Percentiles rank a stretch among this genome's conserved stretches.
Conservation (phyloP, 2,888 invertebrate genomes). For the Epistrophe grossulariae region DNA sequence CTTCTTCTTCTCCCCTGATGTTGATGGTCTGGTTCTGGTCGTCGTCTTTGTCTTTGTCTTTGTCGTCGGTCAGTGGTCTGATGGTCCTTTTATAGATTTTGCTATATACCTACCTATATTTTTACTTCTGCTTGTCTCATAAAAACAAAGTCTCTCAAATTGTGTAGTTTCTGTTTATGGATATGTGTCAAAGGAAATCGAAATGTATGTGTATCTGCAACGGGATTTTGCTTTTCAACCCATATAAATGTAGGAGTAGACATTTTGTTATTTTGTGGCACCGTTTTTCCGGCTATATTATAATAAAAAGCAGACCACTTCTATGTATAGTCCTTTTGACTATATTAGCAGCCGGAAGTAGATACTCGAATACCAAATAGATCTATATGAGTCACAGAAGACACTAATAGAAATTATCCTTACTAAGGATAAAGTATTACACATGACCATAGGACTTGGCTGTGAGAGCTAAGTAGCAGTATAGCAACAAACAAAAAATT, state of each 20-base stretch:
- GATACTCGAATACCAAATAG: neutral
- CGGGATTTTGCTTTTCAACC: constrained; percentile 40
- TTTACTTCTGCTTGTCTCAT: constrained; percentile 23
- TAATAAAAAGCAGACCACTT: constrained; percentile 49
- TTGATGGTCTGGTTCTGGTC: neutral
- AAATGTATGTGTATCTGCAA: constrained; percentile 50
- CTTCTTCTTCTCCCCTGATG: constrained; percentile 5
- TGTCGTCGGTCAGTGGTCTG: neutral
- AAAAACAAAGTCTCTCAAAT: neutral
- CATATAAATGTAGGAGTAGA: neutral
- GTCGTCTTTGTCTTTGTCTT: neutral
- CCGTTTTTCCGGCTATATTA: constrained; percentile 8
- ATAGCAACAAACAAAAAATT: constrained; percentile 25
- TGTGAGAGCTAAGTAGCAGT: no score
- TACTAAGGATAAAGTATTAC: constrained; percentile 4
- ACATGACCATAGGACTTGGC: neutral
- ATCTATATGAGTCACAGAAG: neutral
- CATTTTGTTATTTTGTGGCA: constrained; percentile 27
- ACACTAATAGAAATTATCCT: constrained; percentile 37
- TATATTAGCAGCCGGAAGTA: constrained; percentile 4
- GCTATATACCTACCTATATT: neutral
- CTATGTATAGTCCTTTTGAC: constrained; percentile 27
- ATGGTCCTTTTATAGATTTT: neutral
- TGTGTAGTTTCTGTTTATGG: constrained; percentile 28
- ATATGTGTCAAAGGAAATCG: constrained; percentile 65